Percentiles rank a stretch among this genome's conserved stretches.
phyloP scores from a whole-genome alignment of 2,113 vertebrate species.

The Ramphastos sulfuratus region DNA sequence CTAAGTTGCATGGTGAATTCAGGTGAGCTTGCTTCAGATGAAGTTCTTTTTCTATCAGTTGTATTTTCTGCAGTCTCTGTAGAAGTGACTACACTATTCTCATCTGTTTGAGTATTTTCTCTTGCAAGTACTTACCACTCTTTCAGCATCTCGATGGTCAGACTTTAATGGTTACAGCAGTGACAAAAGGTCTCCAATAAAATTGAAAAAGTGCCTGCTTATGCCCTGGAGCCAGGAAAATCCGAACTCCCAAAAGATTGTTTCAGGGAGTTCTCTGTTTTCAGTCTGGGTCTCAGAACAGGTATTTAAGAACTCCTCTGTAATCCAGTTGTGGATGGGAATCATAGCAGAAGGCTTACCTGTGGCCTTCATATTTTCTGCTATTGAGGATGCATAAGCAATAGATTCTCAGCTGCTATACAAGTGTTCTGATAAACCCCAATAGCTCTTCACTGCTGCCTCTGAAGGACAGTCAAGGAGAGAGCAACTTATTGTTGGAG shows the following conservation, averaged over 20 bases:
- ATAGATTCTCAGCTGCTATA: neutral
- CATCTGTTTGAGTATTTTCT: neutral
- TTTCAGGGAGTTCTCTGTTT: neutral
- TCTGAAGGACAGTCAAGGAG: constrained; percentile 21
- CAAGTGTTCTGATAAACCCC: neutral
- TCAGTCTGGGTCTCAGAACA: neutral
- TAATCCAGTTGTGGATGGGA: neutral
- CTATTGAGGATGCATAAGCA: neutral
- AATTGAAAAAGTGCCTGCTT: neutral
- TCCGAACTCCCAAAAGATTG: neutral
- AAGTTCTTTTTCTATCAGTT: neutral
- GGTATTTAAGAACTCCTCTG: neutral
- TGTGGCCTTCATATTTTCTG: neutral
- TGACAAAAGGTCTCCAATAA: neutral
- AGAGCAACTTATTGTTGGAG: neutral
- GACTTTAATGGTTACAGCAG: neutral
- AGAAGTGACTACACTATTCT: neutral
- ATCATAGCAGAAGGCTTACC: neutral
- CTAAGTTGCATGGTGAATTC: neutral
- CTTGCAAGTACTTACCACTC: neutral
- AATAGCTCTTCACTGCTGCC: neutral
- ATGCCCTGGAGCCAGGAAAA: neutral
- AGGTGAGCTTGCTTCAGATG: neutral
- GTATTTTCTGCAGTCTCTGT: neutral
- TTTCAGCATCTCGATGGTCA: neutral